Evolutionary conservation across 2,113 vertebrate genomes (phyloP), one percentile per base, ranked within the genome.

Genomic region (Cichladusa arquata): DNA sequence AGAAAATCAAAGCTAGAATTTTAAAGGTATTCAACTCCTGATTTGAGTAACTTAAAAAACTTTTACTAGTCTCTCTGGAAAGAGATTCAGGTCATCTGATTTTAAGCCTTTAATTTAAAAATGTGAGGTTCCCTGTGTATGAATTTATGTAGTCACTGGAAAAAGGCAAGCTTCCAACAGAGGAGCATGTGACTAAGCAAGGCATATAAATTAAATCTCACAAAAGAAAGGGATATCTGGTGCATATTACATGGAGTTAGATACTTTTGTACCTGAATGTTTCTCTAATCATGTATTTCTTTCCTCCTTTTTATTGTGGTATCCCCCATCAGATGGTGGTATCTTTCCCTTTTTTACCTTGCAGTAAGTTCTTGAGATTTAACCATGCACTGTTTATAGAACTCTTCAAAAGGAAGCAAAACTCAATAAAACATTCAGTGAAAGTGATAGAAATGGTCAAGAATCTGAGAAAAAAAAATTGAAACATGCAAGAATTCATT

Each of bases 1-100:
- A 69, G 13, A 57, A 90, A 93, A 88, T 90, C 45, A 90, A 91
- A 96, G 42, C 13, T 24, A 26, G 42, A 86, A 65, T 83, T 95
- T 77, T 91, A 77, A 77, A 80, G 22, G 17, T 69, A 77, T 94
- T 81, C 34, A 64, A 7, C 38, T 72, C 51, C 34, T 61, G 23
- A 72, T 77, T 45, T 56, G 24, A 86, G 25, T 81, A 66, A 20
- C 25, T 70, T 33, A 34, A 79, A 84, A n/a, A 51, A n/a, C 14
- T 42, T 74, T 24, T 51, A 20, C 15, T 47, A 64, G 22, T 90
- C 25, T 83, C 45, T 70, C 36, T 66, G 42, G 25, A 90, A 86
- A 93, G 38, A 69, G 11, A 66, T 77, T 56, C 38, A 73, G 58
- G 29, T 91, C 28, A 70, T 70, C 34, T 53, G 42, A 77, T 65